phyloP scores from a whole-genome alignment of 2,797 vertebrate species.

The Rousettus madagascariensis region DNA sequence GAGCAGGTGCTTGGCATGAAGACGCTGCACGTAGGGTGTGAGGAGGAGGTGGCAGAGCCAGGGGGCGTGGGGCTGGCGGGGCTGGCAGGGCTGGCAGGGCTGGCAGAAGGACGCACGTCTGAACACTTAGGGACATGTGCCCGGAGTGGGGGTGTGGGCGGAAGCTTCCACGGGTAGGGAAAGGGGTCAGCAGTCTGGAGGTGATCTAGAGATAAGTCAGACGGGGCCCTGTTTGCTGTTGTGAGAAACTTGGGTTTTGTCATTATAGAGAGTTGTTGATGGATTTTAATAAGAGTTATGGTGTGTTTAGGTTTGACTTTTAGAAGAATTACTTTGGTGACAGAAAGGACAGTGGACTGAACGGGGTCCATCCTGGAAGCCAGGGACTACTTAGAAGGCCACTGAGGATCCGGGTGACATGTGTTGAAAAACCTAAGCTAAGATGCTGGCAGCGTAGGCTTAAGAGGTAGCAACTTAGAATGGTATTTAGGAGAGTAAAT shows the following conservation, averaged over 20 bases:
- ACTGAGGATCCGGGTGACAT: not conserved
- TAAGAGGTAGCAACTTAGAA: not conserved
- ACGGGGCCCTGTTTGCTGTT: accelerated
- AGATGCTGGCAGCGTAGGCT: not conserved
- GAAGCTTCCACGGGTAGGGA: not conserved
- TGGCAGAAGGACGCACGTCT: not conserved
- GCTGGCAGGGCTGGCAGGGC: too few species aligned
- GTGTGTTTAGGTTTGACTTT: not conserved
- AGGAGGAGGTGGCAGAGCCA: not conserved
- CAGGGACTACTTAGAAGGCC: not conserved
- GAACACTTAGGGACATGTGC: not conserved
- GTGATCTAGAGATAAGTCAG: accelerated
- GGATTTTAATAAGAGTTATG: not conserved
- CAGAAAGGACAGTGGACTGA: not conserved
- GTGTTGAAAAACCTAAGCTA: not conserved
- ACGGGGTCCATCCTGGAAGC: not conserved
- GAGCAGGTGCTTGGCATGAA: not conserved
- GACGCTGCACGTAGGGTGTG: not conserved
- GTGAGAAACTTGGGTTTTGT: not conserved
- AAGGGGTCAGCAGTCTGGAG: accelerated
- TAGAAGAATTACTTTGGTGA: not conserved
- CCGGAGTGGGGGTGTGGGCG: accelerated
- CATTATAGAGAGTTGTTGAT: not conserved
- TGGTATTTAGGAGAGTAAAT: not conserved
- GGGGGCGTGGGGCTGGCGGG: too few species aligned